Base-by-base conservation (phyloP, 1,140 invertebrate species). In the Maniola jurtina region DNA sequence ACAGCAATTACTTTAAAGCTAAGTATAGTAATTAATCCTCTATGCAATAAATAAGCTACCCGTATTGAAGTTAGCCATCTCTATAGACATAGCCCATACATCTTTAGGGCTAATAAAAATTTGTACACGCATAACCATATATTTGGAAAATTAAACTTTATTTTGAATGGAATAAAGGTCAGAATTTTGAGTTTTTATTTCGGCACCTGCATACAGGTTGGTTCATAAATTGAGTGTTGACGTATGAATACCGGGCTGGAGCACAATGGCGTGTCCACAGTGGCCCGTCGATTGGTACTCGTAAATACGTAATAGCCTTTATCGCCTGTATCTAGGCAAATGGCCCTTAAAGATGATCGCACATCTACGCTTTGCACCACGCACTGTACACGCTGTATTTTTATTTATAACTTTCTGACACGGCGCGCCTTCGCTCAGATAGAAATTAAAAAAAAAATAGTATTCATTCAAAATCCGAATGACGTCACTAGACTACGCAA, bases 221-320 rank as follows among this genome's bases (percentile, higher is more conserved):
- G 68, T 69, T 69, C 56, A 88, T 88, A 88, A 86, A 86, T 88
- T 76, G 72, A 75, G 73, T 77, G 70, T 76, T 88, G 85, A 81
- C 85, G 82, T 86, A 88, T 86, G 83, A 86, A 88, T 88, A 86
- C 81, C 63, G 70, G 63, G 58, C 65, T 42, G 64, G 56, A 59
- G 58, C 67, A 88, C 83, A 88, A 86, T 86, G 80, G 75, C 25
- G 66, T 83, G 82, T 86, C 81, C 72, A 70, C 36, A 15, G 15
- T 58, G 48, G 38, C 56, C 61, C 66, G 50, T 25, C 61, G 68
- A 68, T 71, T 64, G 76, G 71, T 52, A 66, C 61, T 62, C 79
- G 72, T 85, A 85, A 85, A 85, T 85, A 73, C 71, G 66, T 52
- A 59, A 34, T 77, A 71, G 55, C 52, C 45, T 64, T 74, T 83